These are phyloP conservation scores for Cyclura pinguis DNA, from an alignment of 2,797 vertebrate species.

Conservation along the genomic window DNA sequence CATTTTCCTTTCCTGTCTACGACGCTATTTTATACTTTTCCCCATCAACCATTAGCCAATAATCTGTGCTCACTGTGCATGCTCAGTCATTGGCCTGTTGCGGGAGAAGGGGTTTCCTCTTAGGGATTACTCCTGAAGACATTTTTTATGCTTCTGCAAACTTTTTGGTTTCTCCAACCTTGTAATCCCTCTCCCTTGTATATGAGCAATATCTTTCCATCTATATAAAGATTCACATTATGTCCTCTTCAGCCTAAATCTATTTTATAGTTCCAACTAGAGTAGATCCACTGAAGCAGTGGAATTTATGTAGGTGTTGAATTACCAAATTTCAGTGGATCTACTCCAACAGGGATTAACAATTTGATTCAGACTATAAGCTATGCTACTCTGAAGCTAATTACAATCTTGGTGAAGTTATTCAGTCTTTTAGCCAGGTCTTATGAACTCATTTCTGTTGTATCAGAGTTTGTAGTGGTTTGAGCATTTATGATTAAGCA, in stretches of 20 bases:
- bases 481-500: neutral
- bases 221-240: neutral
- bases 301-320: too few relatives aligned
- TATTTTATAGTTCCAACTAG: too few relatives aligned
- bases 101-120: neutral
- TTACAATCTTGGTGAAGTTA: neutral
- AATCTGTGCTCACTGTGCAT: neutral
- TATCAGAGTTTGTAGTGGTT: neutral
- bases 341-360: too few relatives aligned
- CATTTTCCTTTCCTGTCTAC: neutral
- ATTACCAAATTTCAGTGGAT: too few relatives aligned
- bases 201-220: neutral
- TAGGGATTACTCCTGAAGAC: neutral
- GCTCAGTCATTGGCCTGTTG: neutral
- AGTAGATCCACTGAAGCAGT: too few relatives aligned
- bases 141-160: neutral
- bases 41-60: neutral
- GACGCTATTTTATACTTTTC: neutral
- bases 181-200: neutral
- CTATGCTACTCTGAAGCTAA: neutral
- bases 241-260: neutral
- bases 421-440: neutral
- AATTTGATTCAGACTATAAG: too few relatives aligned
- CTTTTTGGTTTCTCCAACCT: neutral
- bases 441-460: neutral